Evolutionary conservation across 2,888 invertebrate species (phyloP), one percentile per base, ranked within the genome.

Genomic region (Bombylius discolor): DNA sequence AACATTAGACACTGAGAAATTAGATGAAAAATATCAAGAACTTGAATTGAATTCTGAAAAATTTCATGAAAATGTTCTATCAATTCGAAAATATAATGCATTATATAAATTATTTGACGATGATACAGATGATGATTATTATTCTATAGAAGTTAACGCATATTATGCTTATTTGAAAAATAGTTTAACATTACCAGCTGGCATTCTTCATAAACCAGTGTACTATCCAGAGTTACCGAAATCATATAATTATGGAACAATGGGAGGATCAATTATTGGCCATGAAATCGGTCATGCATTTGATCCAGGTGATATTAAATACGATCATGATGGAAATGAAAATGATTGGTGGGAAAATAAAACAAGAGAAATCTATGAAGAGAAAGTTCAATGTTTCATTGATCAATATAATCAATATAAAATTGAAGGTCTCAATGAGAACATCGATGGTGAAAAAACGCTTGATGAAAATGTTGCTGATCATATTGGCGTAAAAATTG

Each of bases 261-360:
- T 53, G 53, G 53, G 53, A 8, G 31, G n/a, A n/a, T n/a, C 44
- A 8, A 53, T 53, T n/a, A 44, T 54, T 3, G 53, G 49, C 5
- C 53, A 49, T 32, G 53, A 53, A 53, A 49, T 53, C 32, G 39
- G 42, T 9, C 53, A 53, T 33, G 49, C 48, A 7, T 53, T 53
- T 32, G 53, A 53, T n/a, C 42, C 42, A 6, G n/a, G 31, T 4
- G 49, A 44, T 3, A 47, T 47, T n/a, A 32, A 45, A 1, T 53
- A 39, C 42, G 49, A 44, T 42, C 12, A 12, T 6, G 8, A 49
- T 23, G 49, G 49, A n/a, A 45, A 49, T 2, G n/a, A 31, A 5
- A 31, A 33, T 23, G 34, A 53, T 33, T 53, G 48, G 49, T 53
- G 53, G 53, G 49, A 42, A 11, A 13, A 14, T n/a, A n/a, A 42